Base-by-base conservation (phyloP, 2,888 invertebrate species). In the Esperia sulphurella region DNA sequence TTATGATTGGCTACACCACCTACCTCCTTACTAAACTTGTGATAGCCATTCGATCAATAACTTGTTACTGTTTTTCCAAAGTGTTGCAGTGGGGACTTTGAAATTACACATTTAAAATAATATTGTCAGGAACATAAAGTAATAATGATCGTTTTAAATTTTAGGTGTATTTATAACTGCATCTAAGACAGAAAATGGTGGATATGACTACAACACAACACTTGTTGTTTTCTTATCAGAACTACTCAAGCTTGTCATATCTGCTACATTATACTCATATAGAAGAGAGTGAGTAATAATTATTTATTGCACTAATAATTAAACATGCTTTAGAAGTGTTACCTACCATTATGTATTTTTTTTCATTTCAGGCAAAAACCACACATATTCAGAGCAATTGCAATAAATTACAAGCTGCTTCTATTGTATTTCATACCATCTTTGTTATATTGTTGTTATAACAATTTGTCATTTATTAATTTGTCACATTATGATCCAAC, bases 401-500 rank as follows among this genome's bases (percentile, higher is more conserved):
- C 77, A 8, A 86, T 91, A 59, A 92, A 94, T 70, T 91, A 90
- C 56, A 91, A 92, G 70, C 91, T 97, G 41, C 80, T 97, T 59
- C 75, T 94, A 48, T 75, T 96, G 41, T 98, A 98, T 75, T 95
- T 97, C 83, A 93, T 98, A 55, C 98, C 98, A 39, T 95, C 98
- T 0, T 91, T 96, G 66, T 83, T 98, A 46, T 98, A 98, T 76
- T 98, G 97, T 68, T 90, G 98, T 45, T 98, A 98, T 90, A 98
- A 98, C 76, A 98, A 98, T 87, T 91, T 98, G 67, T 93, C 97
- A 30, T 98, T 97, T 83, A 90, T 96, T 45, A 98, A 98, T 88
- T 90, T 98, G 63, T 94, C 96, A 9, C 93, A 93, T 46, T 98
- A 97, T 83, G 98, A 98, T 79, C 98, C 98, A 0, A 98, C 98